Conservation (phyloP, 2,113 vertebrate species). For the Osmerus eperlanus region DNA sequence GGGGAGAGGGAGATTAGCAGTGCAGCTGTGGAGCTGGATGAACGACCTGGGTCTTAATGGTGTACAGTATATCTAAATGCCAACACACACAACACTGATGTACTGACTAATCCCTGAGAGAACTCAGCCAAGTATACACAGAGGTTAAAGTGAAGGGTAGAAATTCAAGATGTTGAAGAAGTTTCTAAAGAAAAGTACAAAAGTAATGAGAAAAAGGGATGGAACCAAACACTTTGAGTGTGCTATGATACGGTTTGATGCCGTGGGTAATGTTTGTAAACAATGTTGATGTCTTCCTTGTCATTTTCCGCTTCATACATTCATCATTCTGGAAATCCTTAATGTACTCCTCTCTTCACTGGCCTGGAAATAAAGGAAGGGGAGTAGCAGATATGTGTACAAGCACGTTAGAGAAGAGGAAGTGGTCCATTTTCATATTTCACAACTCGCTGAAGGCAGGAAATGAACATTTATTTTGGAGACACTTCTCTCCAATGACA, state of each 20-base stretch:
- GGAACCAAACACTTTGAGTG: no score
- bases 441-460: not conserved
- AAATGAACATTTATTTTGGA: not conserved
- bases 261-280: no score
- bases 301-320: no score
- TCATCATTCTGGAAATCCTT: no score
- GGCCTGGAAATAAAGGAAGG: not conserved
- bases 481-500: not conserved
- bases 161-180: not conserved
- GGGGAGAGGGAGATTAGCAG: conserved; percentile 11
- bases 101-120: not conserved
- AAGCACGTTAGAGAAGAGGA: not conserved
- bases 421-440: conserved; percentile 5
- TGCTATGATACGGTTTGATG: no score
- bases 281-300: no score
- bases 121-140: not conserved
- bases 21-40: conserved; percentile 22
- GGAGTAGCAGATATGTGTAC: not conserved
- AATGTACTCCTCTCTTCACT: no score
- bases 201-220: no score
- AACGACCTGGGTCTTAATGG: not conserved
- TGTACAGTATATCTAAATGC: not conserved
- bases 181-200: not conserved
- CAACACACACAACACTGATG: not conserved
- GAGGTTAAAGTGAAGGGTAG: not conserved